Conservation (phyloP, 2,797 vertebrate genomes). For the Crax fasciolata region DNA sequence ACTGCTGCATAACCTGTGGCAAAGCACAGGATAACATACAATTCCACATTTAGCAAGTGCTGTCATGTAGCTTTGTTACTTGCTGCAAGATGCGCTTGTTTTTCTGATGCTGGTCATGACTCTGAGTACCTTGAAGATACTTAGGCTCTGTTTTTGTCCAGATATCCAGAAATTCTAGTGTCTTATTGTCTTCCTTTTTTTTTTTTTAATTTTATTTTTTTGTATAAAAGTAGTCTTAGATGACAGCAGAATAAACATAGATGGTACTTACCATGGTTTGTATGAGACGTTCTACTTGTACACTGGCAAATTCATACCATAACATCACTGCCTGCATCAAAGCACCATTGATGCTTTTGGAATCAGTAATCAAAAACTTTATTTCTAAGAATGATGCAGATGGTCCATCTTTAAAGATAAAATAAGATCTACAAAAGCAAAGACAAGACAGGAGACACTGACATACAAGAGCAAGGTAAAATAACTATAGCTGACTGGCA, state of each 20-base stretch:
- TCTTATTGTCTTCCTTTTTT: neutral
- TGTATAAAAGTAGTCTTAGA: neutral
- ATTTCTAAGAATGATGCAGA: neutral
- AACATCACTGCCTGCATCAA: neutral
- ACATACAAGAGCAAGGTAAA: neutral
- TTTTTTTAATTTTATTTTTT: neutral
- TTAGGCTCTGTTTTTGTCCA: neutral
- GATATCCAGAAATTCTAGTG: neutral
- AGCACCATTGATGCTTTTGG: neutral
- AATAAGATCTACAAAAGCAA: neutral
- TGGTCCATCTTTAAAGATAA: neutral
- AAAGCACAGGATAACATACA: neutral
- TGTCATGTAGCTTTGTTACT: neutral
- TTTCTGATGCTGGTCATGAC: neutral
- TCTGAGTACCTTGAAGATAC: neutral
- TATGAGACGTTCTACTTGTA: neutral
- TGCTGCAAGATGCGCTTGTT: rapidly evolving
- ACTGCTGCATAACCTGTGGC: neutral
- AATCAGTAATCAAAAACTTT: neutral
- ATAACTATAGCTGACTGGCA: neutral
- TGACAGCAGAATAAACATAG: neutral
- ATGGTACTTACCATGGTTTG: neutral
- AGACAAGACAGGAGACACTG: neutral
- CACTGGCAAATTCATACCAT: neutral
- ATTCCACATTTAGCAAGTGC: neutral